phyloP scores from a whole-genome alignment of 1,140 invertebrate genomes.

The Drosophila tropicalis region DNA sequence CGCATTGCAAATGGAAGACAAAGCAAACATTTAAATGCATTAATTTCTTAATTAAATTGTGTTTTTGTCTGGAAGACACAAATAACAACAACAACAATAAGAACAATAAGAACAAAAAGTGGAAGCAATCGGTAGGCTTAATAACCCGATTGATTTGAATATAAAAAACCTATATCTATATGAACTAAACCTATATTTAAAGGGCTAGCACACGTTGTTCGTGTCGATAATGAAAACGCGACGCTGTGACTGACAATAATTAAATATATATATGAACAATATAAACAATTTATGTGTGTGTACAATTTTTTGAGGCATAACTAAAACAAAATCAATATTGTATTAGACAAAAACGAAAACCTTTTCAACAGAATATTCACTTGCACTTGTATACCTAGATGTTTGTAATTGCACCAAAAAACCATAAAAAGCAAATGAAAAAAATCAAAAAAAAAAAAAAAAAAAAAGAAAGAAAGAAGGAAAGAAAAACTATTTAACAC shows the following conservation, averaged over 20 bases:
- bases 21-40: too few relatives aligned
- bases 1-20: too few relatives aligned
- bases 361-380: background rate
- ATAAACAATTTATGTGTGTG: conserved; percentile 15
- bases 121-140: too few relatives aligned
- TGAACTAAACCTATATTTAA: conserved; percentile 44
- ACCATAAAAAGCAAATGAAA: conserved; percentile 37
- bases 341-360: background rate
- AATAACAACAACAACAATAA: too few relatives aligned
- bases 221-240: conserved; percentile 49
- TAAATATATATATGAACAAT: conserved; percentile 53
- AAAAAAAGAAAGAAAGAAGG: conserved; percentile 18
- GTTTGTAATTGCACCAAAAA: conserved; percentile 72
- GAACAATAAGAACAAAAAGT: too few relatives aligned
- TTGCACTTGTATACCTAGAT: conserved; percentile 43
- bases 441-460: conserved; percentile 27
- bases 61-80: too few relatives aligned
- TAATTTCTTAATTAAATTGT: too few relatives aligned
- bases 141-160: too few relatives aligned
- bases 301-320: conserved; percentile 35
- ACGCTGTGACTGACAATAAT: conserved; percentile 83
- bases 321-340: conserved; percentile 8
- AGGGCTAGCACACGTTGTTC: conserved; percentile 61
- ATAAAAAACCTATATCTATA: too few relatives aligned
- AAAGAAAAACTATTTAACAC: background rate